Evolutionary conservation across 2,797 vertebrate genomes (phyloP).

Genomic region (Notolabrus celidotus): DNA sequence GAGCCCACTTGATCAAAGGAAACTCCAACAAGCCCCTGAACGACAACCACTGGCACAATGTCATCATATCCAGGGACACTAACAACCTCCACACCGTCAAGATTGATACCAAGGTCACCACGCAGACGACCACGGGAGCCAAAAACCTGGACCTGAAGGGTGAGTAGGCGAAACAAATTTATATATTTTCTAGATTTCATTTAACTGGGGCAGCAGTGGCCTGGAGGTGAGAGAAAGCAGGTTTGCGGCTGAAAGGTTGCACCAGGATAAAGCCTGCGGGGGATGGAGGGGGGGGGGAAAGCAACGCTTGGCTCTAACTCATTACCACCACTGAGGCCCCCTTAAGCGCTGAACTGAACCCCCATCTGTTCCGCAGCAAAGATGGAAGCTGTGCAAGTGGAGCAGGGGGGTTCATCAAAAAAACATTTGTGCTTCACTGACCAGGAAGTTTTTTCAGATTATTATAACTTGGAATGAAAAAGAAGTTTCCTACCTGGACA

Average conservation of each 20-base stretch:
- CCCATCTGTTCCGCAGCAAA: conserved; percentile 31
- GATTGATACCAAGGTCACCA: conserved; percentile 97
- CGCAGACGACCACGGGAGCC: conserved; percentile 94
- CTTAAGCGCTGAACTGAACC: conserved; percentile 30
- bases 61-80: conserved; percentile 96
- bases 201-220: conserved; percentile 33
- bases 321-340: conserved; percentile 34
- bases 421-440: conserved; percentile 13
- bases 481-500: neutral
- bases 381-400: conserved; percentile 8
- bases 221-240: conserved; percentile 16
- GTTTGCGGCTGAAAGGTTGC: conserved; percentile 32
- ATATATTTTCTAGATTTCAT: conserved; percentile 11
- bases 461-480: conserved; percentile 6
- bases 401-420: conserved; percentile 17
- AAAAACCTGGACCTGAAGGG: conserved; percentile 97
- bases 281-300: conserved; percentile 11
- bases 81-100: conserved; percentile 98
- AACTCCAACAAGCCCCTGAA: conserved; percentile 97
- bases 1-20: conserved; percentile 97
- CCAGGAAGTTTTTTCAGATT: conserved; percentile 20
- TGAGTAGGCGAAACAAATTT: conserved; percentile 58
- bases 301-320: conserved; percentile 23
- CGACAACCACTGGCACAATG: conserved; percentile 99
- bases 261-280: conserved; percentile 20